Evolutionary conservation across 2,888 invertebrate genomes (phyloP), one percentile per base, ranked within the genome.

Genomic region (Cephonodes hylas): DNA sequence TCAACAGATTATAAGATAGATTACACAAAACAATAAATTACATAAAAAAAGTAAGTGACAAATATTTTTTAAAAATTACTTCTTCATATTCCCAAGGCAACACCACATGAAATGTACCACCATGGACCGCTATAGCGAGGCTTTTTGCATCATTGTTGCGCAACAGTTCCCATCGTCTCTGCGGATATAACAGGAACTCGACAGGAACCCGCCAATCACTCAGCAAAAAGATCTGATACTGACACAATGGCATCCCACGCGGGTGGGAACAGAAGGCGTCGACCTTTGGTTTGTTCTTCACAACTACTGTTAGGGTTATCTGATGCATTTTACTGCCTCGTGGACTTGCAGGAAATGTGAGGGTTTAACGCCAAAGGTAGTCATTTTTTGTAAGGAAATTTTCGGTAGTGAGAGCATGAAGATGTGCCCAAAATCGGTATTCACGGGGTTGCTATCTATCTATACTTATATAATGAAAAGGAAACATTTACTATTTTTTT

Each of bases 261-360:
- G n/a, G 27, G 53, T 53, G 53, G 27, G 31, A 53, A 53, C 53
- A 53, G 53, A 27, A 53, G 27, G 53, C 53, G 53, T 27, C 27
- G 53, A 53, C 53, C 53, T 53, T 27, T 27, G 31, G 5, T 10
- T 8, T 3, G 27, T 27, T 31, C 38, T 38, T 38, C 38, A 10
- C 27, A 48, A 13, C 48, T 53, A 27, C 53, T 27, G 27, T 18
- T 46, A 25, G 22, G n/a, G 6, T 22, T 25, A 46, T 31, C 18
- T 27, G 31, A 53, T 38, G n/a, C 3, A n/a, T 38, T 38, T 38
- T 0, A 38, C 3, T 38, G n/a, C 13, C 38, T 38, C 4, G 38
- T n/a, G 10, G 13, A n/a, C 13, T 34, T 3, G 2, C 2, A 3
- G 3, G 10, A 13, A 10, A 34, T 34, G 1, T 0, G 13, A 13